Evolutionary conservation across 2,888 invertebrate genomes (phyloP).

Genomic region (Brachyopa scutellaris): DNA sequence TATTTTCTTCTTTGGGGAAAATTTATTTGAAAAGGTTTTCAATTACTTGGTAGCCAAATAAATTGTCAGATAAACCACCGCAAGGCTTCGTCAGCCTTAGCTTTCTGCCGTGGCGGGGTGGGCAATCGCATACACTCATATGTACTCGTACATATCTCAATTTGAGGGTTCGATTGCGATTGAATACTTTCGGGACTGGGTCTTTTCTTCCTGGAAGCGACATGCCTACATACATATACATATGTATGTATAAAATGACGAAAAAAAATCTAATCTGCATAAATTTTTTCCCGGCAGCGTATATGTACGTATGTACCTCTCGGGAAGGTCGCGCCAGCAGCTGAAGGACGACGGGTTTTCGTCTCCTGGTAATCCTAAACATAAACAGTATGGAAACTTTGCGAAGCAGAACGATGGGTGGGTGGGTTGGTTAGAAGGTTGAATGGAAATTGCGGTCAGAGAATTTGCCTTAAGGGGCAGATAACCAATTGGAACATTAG

Average conservation of each 20-base stretch:
- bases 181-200: conserved; percentile 33
- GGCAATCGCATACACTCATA: conserved; percentile 53
- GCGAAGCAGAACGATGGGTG: not conserved
- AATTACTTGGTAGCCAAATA: conserved; percentile 52
- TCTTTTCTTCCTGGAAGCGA: not conserved
- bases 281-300: conserved; percentile 22
- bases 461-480: conserved; percentile 28
- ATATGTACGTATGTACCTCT: not conserved
- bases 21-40: conserved; percentile 53
- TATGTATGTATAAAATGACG: not conserved
- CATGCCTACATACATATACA: not conserved
- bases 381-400: conserved; percentile 24
- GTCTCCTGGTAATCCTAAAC: conserved; percentile 23
- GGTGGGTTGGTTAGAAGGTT: not conserved
- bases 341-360: not conserved
- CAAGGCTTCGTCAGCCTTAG: not conserved
- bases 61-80: conserved; percentile 49
- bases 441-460: conserved; percentile 52
- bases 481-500: conserved; percentile 56
- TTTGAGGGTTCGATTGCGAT: conserved; percentile 47
- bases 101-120: not conserved
- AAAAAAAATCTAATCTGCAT: conserved; percentile 56
- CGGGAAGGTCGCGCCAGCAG: not conserved
- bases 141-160: too few relatives aligned
- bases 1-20: conserved; percentile 25